Evolutionary conservation across 2,113 vertebrate genomes (phyloP), one percentile per base, ranked within the genome.

Genomic region (Ammodytes marinus): DNA sequence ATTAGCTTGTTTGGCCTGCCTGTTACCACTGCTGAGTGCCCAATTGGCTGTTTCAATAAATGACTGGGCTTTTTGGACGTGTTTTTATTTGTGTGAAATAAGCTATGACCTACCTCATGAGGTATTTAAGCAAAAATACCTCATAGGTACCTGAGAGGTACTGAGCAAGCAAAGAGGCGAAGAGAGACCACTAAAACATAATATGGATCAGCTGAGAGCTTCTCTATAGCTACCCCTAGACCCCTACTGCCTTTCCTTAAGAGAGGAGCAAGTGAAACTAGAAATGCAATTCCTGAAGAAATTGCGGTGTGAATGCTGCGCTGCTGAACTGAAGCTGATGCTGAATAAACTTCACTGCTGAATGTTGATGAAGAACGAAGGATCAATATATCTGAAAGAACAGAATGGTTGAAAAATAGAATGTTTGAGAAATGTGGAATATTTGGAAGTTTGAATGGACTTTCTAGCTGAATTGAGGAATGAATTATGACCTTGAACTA

Each of bases 1-100:
- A 85, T 86, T 77, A 85, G 58, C 53, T 75, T 89, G 71, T 88
- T 89, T 86, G 57, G 46, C 55, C 85, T 85, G 42, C 53, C 45
- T 86, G 80, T 81, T 82, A 79, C 57, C 68, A 67, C 72, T 42
- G 19, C 72, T 49, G 4, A 80, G 82, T 69, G 64, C 71, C 69
- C 65, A 72, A 79, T 74, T 81, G 76, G 58, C 76, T 83, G 54
- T 80, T 85, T 78, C 61, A 89, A 64, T 39, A 87, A 69, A 84
- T 55, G 61, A 79, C 52, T 19, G 13, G 52, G 63, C 68, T 12
- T 43, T 85, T 80, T 81, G 42, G 60, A 69, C 60, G 65, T 59
- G 49, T 60, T 61, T 63, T 50, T 17, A 15, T 63, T 50, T 17
- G 12, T 55, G 50, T 47, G 61, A 77, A 85, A 77, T 35, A 15